Evolutionary conservation across 2,888 invertebrate genomes (phyloP), one percentile per base, ranked within the genome.

Genomic region (Clistopyga incitator): DNA sequence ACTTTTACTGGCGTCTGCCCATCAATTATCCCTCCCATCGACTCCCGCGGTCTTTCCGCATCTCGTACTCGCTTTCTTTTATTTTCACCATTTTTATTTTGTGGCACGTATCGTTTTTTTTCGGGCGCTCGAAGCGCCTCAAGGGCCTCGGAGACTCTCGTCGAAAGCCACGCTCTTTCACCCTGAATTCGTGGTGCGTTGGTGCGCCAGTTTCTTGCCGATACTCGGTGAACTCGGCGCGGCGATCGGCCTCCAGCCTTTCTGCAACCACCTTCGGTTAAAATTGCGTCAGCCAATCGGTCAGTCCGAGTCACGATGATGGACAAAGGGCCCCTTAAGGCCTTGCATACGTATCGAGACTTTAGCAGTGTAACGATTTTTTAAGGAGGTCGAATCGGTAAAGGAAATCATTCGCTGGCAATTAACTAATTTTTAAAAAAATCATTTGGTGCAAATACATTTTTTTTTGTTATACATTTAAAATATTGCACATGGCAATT

Each of bases 11-110:
- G 70, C 71, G 79, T 78, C 80, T 76, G 71, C 71, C 45, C 81
- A 72, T 83, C 84, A 84, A 87, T 87, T 87, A 87, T 85, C 84
- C 85, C 86, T 81, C 72, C 84, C 83, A 70, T 23, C 20, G 18
- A 38, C 76, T 23, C 59, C 54, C 67, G 65, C 74, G 68, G 78
- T 59, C 84, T 84, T 81, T 84, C 83, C 80, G 77, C 68, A 56
- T 80, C 77, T 84, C 72, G n/a, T 84, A 77, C 78, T 75, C 72
- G 80, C 72, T 82, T 42, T 64, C 65, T 34, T 67, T 75, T 52
- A 56, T 78, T 61, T 47, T 47, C 61, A 50, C 29, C 38, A 13
- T 59, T 23, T 29, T 65, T 13, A 20, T 45, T 15, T 52, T 47
- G 23, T 50, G 42, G 38, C 29, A 52, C 77, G 34, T 64, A 18